phyloP scores from a whole-genome alignment of 2,797 vertebrate species.

The Cirrhinus mrigala region DNA sequence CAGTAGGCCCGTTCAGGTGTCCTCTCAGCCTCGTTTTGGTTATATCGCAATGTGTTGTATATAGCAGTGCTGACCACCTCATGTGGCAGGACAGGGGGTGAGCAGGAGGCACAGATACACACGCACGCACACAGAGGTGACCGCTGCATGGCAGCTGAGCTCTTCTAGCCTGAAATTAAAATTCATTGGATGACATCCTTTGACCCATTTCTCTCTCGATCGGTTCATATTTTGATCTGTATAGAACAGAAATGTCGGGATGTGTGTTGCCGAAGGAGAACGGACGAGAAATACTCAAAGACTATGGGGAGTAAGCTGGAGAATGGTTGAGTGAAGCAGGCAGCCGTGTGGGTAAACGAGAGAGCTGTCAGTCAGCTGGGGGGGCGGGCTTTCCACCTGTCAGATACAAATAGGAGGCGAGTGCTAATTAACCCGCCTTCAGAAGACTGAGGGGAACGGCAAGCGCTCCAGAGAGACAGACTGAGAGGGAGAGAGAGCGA shows the following conservation, averaged over 20 bases:
- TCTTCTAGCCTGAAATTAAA: constrained; percentile 28
- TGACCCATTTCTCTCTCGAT: constrained; percentile 33
- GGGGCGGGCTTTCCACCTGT: constrained; percentile 69
- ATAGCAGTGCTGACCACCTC: neutral
- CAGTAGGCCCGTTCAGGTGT: constrained; percentile 34
- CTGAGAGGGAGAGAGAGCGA: constrained; percentile 36
- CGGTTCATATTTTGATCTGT: constrained; percentile 44
- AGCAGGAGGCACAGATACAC: constrained; percentile 5
- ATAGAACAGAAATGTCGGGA: constrained; percentile 57
- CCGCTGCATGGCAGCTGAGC: constrained; percentile 46
- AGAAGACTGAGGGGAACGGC: constrained; percentile 62
- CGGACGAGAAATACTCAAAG: constrained; percentile 55
- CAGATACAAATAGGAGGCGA: constrained; percentile 79
- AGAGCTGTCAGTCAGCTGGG: constrained; percentile 74
- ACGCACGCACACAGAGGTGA: constrained; percentile 26
- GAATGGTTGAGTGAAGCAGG: constrained; percentile 52
- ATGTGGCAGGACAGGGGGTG: constrained; percentile 17
- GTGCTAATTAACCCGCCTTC: constrained; percentile 77
- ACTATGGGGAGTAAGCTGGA: constrained; percentile 58
- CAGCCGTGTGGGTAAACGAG: constrained; percentile 65
- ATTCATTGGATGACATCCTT: constrained; percentile 32
- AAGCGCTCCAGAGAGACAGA: constrained; percentile 59
- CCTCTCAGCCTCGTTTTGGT: constrained; percentile 17
- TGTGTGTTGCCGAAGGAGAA: constrained; percentile 46
- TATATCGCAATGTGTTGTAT: constrained; percentile 4